Conservation (phyloP, 2,113 vertebrate species). For the Aix galericulata region DNA sequence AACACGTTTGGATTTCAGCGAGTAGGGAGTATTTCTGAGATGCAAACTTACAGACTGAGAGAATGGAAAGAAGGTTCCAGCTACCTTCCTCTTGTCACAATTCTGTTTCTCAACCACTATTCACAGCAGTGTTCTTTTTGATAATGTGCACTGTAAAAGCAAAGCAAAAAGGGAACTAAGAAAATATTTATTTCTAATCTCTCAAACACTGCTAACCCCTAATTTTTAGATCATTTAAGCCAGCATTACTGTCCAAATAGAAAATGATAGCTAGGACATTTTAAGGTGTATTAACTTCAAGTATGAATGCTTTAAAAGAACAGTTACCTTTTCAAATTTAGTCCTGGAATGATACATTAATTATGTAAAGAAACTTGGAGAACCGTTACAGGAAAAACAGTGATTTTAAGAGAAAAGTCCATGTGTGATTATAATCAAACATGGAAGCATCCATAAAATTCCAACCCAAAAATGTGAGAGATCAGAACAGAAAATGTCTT, state of each 20-base stretch:
- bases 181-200: background rate
- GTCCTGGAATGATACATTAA: background rate
- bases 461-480: background rate
- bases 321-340: background rate
- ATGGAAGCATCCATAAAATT: background rate
- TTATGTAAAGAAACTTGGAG: background rate
- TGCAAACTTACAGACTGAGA: background rate
- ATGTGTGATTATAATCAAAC: background rate
- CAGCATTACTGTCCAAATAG: accelerated
- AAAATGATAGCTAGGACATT: background rate
- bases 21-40: background rate
- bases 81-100: background rate
- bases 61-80: background rate
- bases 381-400: background rate
- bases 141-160: background rate
- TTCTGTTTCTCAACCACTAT: background rate
- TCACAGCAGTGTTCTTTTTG: background rate
- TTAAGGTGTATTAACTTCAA: background rate
- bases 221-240: background rate
- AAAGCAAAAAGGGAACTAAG: background rate
- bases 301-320: background rate
- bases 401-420: background rate
- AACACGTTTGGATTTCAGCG: too few relatives aligned
- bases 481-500: background rate
- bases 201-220: background rate